Percentiles rank a stretch among this genome's conserved stretches.
Conservation (phyloP, 1,140 invertebrate species). For the Drosophila equinoxialis region DNA sequence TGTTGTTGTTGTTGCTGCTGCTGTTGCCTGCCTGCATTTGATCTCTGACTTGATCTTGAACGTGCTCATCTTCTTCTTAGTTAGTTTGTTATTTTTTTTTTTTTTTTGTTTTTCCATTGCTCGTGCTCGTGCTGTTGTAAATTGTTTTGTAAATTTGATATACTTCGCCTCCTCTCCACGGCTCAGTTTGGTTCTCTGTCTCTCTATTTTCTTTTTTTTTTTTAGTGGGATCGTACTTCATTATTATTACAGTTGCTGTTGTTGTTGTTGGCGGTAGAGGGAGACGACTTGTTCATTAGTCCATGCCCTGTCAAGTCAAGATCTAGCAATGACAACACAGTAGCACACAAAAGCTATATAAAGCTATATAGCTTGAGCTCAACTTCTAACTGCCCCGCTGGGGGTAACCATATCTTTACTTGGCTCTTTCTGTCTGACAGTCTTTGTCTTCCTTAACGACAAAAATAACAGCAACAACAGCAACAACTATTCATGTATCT, state of each 20-base stretch:
- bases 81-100: constrained; percentile 24
- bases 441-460: not conserved
- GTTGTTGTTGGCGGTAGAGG: constrained; percentile 15
- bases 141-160: constrained; percentile 82
- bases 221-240: constrained; percentile 49
- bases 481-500: constrained; percentile 24
- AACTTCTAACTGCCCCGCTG: constrained; percentile 48
- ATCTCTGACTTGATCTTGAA: constrained; percentile 78
- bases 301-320: constrained; percentile 35
- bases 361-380: constrained; percentile 20
- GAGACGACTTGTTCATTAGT: constrained; percentile 71
- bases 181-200: not conserved
- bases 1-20: constrained; percentile 14
- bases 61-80: constrained; percentile 69
- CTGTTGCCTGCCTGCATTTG: constrained; percentile 58
- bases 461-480: not conserved
- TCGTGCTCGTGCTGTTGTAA: constrained; percentile 63
- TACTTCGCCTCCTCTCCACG: constrained; percentile 46
- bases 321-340: constrained; percentile 32
- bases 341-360: constrained; percentile 41
- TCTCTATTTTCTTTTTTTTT: not conserved
- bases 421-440: constrained; percentile 20
- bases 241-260: constrained; percentile 63
- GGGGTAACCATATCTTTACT: constrained; percentile 6
- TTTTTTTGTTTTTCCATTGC: constrained; percentile 20